Evolutionary conservation across 2,888 invertebrate species (phyloP), one percentile per base, ranked within the genome.

Genomic region (Tenthredo scrophulariae): DNA sequence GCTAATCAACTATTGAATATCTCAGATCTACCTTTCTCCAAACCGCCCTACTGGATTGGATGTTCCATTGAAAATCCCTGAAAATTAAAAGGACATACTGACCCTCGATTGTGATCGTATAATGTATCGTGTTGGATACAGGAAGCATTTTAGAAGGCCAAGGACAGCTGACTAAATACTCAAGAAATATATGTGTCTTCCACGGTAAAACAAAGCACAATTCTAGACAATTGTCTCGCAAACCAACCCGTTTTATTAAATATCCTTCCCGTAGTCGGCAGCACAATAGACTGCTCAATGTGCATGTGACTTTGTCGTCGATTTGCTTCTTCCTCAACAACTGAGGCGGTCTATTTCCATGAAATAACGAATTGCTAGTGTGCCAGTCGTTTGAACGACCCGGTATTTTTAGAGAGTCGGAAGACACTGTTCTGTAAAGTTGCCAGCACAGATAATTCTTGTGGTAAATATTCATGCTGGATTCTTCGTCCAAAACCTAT

Each of bases 241-340:
- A 89, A 85, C 91, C 92, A n/a, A 95, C 93, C 88, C 93, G 94
- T 94, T 95, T 93, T 85, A 94, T 94, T 87, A 92, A 89, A 92
- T 96, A 97, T 46, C 97, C 97, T 93, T 97, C 97, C 70, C 97
- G 94, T 86, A 97, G 94, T 86, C 97, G 94, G 88, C 97, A 96
- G 82, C 96, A 96, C 85, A 97, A 93, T 79, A 97, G 94, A 89
- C 96, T 95, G 87, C 95, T 94, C 86, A 97, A 93, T 84, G 95
- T 94, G 86, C 96, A 94, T 87, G 94, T 95, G 26, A 95, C 94
- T 91, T 96, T 95, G 87, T 95, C 95, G 89, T 96, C 96, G 86
- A 95, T 94, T 91, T 96, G 96, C 88, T 95, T 95, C 89, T 96
- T 95, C 62, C 95, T 94, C 74, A 96, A 93, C 86, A 95, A 93